Evolutionary conservation across 2,888 invertebrate species (phyloP).

Genomic region (Drosophila limbata): DNA sequence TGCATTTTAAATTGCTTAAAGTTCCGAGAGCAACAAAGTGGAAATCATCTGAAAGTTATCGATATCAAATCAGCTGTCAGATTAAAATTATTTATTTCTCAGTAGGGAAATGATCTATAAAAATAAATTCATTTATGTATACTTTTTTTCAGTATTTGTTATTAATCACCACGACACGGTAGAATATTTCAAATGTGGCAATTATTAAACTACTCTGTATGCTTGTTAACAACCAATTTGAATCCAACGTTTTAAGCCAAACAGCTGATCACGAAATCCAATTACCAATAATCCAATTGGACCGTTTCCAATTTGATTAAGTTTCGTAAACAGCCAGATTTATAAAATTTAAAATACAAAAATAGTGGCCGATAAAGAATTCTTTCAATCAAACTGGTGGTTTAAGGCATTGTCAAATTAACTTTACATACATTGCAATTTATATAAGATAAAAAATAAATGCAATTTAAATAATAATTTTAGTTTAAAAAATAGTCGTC

Average conservation of each 20-base stretch:
- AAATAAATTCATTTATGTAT: not conserved
- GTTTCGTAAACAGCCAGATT: not conserved
- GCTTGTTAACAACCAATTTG: not conserved
- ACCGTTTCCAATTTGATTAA: not conserved
- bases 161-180: not conserved
- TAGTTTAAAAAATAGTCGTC: too few species aligned
- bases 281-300: not conserved
- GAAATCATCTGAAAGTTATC: not conserved
- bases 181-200: not conserved
- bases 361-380: not conserved
- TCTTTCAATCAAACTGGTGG: not conserved
- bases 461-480: too few species aligned
- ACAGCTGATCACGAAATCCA: not conserved
- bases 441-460: too few species aligned
- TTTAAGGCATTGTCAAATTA: too few species aligned
- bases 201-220: not conserved
- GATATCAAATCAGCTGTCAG: constrained; percentile 1
- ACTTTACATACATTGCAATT: too few species aligned
- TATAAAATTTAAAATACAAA: not conserved
- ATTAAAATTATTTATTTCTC: not conserved
- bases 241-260: not conserved
- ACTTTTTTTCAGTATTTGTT: not conserved
- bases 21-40: not conserved
- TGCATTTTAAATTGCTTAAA: not conserved
- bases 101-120: not conserved